Evolutionary conservation across 2,888 invertebrate genomes (phyloP), one percentile per base, ranked within the genome.

Genomic region (Polia nebulosa): DNA sequence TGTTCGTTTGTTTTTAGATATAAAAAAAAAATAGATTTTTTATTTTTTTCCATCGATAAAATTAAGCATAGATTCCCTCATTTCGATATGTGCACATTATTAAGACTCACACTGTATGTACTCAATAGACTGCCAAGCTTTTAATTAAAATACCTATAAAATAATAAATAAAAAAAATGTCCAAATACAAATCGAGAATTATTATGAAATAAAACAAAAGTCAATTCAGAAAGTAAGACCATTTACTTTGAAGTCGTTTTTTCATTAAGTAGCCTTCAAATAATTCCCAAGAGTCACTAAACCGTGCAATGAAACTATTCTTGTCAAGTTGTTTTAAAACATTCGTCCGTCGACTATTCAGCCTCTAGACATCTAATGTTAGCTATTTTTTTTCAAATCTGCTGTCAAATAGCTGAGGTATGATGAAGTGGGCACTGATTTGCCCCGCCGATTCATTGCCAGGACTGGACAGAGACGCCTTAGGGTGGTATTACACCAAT

Each of bases 221-320:
- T 17, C 27, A 22, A 6, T 13, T 9, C 15, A 39, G 8, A 13
- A 49, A 25, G 9, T 29, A 20, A 44, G 1, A 17, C 32, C 17
- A 20, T 11, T 39, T 6, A 61, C 6, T 22, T n/a, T 39, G 36
- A 17, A 13, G 17, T 20, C 13, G 1, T 27, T 20, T 15, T 11
- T 55, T 8, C 5, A 5, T 20, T 13, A 27, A 63, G 17, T 13
- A 3, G n/a, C n/a, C 8, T n/a, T 15, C 1, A 29, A 65, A 32
- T 29, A 25, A 11, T 5, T 4, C 22, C 2, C 3, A 9, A 22
- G 17, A 27, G 27, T 49, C 72, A 27, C 61, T n/a, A 15, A 49
- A 61, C 27, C 72, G 72, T 62, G 72, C 34, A 68, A 45, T 39
- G 13, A 36, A 36, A 29, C 34, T 36, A 15, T 11, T 45, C 22